Evolutionary conservation across 1,140 invertebrate genomes (phyloP), one percentile per base, ranked within the genome.

Genomic region (Drosophila kohkoa): DNA sequence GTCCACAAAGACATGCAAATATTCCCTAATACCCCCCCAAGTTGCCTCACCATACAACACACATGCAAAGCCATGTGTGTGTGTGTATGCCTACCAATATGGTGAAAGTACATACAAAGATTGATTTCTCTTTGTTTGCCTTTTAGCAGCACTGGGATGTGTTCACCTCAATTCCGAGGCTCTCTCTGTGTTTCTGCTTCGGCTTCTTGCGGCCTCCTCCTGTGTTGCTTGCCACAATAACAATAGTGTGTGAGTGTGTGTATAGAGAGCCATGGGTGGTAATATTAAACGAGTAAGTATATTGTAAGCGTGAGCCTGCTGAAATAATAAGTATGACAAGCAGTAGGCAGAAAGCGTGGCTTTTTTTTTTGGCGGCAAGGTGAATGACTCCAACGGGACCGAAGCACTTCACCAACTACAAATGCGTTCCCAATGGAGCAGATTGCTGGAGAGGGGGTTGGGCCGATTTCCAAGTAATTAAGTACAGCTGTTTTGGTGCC

Each of bases 81-180:
- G 43, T 57, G 16, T 63, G 70, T 81, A 70, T 70, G 81, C 82
- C 55, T 60, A 76, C 30, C 68, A 59, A 87, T 87, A 82, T 74
- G 70, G 25, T 77, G 75, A 77, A 88, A 77, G 73, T 80, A 82
- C 76, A 81, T 72, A 82, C 74, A 73, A 89, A 89, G 85, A 89
- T 89, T 89, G 85, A 89, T 89, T 85, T 89, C 85, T 71, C 62
- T 89, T 89, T 89, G 85, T 89, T 89, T 89, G 85, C 78, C 85
- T 90, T 89, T 89, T 81, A 76, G 81, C 64, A 79, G 81, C 64
- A 49, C 58, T 70, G 67, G 25, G 59, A 46, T 64, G 60, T 57
- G 68, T 75, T 80, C 80, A 89, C 83, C 85, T 87, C 77, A 75
- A 80, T 83, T 80, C 75, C 64, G 25, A 30, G 75, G 62, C 66